Base-by-base conservation (phyloP, 2,888 invertebrate genomes). In the Steinernema carpocapsae region DNA sequence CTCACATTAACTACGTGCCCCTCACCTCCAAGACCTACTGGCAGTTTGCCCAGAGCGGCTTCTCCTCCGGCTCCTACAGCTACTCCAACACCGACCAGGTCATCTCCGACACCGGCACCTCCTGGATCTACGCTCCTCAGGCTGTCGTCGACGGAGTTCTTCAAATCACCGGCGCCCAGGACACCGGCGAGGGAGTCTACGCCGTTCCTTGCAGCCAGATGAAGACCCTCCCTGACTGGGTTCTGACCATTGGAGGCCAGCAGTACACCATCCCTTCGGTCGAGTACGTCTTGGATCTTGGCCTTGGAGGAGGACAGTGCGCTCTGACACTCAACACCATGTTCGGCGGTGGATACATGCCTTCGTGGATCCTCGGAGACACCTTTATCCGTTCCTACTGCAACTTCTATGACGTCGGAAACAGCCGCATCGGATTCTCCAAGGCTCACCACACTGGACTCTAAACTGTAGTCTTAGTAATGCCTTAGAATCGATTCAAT, bases 61-160 rank as follows among this genome's bases (percentile, higher is more conserved):
- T 45, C 52, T 14, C 12, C 22, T 32, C 73, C 71, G 73, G 76
- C 14, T 64, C 51, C 70, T 76, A 79, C 59, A 52, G 42, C 17
- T 45, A 43, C n/a, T 22, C 42, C 45, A 12, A 29, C n/a, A 52
- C 3, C 12, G 45, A 59, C 3, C 74, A 76, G 71, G 85, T 80
- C 73, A 84, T 84, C 78, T 83, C 83, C 56, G 84, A 85, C 77
- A 85, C 85, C 70, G 84, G 85, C 70, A 82, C 82, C 56, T 72
- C 71, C 12, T 52, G 48, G 7, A 81, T 37, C 12, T 32, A 77
- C 43, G 56, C 19, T 19, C 75, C 84, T 75, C 79, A 80, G 73
- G 76, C 78, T 74, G 77, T 75, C 26, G 78, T 78, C 74, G 75
- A 75, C 4, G 10, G 4, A 3, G 37, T 37, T 10, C 4, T 10